Base-by-base conservation (phyloP, 1,140 invertebrate genomes). In the Piezodorus guildinii region DNA sequence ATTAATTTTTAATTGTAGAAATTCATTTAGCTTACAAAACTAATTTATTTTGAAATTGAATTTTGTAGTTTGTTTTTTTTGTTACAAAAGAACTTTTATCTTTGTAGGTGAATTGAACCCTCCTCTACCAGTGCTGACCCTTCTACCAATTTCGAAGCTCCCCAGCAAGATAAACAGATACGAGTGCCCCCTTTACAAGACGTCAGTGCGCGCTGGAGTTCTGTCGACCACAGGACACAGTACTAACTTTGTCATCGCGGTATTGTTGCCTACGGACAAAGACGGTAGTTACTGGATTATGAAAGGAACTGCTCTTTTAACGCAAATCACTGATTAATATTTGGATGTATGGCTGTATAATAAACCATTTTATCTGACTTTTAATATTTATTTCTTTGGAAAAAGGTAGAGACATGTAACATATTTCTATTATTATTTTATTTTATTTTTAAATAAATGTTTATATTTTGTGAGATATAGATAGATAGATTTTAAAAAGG, bases 191-290 rank as follows among this genome's bases (percentile, higher is more conserved):
- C 73, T 93, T 12, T 94, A 94, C 72, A 94, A 92, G 77, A 93
- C 90, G 1, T 82, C 86, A n/a, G 79, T 85, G 51, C 76, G 90
- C 62, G 89, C 89, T 30, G 90, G 90, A 51, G 82, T 84, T 1
- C 77, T 94, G 8, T 91, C 89, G 23, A 93, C 90, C 0, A 93
- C 89, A 5, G 90, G 91, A 2, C 89, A 91, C 71, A 92, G 89
- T 61, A 92, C 90, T 1, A 94, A 93, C 76, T 93, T 91, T 73
- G 87, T 94, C 8, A 79, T 92, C 8, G 77, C 86, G n/a, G 81
- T 91, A 0, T 74, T 90, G 34, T 71, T 94, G 54, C 83, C 84
- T 8, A 81, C 86, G 5, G 65, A 67, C 21, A 52, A 66, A 23
- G 27, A 75, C 12, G 77, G 83, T 65, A 82, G 85, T 65, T 90